Percentiles rank a stretch among this genome's conserved stretches.
Conservation (phyloP, 2,113 vertebrate genomes). For the Hassar affinis region DNA sequence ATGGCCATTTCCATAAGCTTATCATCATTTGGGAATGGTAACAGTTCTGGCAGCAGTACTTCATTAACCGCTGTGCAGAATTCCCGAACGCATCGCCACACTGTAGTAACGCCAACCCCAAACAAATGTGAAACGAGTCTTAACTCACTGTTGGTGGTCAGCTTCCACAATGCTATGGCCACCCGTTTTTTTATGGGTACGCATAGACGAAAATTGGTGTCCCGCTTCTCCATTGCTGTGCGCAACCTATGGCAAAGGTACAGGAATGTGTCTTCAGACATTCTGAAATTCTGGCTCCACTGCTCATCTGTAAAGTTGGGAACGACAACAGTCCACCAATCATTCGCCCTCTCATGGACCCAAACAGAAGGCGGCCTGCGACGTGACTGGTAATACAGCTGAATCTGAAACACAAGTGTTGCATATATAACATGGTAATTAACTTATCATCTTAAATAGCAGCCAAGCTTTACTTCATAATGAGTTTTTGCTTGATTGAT, state of each 20-base stretch:
- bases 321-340: slow-evolving; percentile 16
- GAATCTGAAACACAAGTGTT: not conserved
- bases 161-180: slow-evolving; percentile 16
- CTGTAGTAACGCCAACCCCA: not conserved
- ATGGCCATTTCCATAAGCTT: slow-evolving; percentile 18
- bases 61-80: slow-evolving; percentile 14
- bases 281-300: slow-evolving; percentile 21
- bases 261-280: slow-evolving; percentile 15
- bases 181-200: slow-evolving; percentile 15
- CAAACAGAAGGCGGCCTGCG: slow-evolving; percentile 1
- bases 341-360: not conserved
- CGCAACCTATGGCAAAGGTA: slow-evolving; percentile 13
- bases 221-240: slow-evolving; percentile 2
- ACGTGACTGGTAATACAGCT: slow-evolving; percentile 7
- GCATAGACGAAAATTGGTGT: slow-evolving; percentile 17
- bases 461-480: not conserved
- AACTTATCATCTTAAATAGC: not conserved
- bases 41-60: slow-evolving; percentile 13
- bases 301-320: slow-evolving; percentile 15
- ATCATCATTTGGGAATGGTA: slow-evolving; percentile 9
- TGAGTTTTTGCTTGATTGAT: not conserved
- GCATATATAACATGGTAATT: not conserved
- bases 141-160: slow-evolving; percentile 23
- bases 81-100: slow-evolving; percentile 18
- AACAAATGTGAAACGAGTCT: slow-evolving; percentile 24